A percentile compares a stretch with the other conserved stretches of the same genome.
Conservation (phyloP, 2,113 vertebrate species). For the Calypte anna region DNA sequence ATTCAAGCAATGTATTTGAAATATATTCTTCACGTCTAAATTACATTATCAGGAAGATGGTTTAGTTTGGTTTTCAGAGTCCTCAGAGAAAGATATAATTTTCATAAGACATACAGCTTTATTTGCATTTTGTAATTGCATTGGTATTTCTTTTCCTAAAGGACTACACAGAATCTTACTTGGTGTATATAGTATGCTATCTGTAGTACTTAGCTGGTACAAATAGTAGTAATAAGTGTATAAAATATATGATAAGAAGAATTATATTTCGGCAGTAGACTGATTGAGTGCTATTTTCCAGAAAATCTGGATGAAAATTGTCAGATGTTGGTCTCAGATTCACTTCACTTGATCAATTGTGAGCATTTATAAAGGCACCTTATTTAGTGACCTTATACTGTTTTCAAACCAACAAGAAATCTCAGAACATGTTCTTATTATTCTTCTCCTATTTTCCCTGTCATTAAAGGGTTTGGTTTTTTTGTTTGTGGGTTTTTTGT, state of each 20-base stretch:
- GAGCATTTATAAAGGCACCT: neutral
- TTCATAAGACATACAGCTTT: neutral
- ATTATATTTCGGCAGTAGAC: neutral
- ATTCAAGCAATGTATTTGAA: neutral
- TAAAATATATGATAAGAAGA: neutral
- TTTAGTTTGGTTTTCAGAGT: neutral
- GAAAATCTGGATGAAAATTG: neutral
- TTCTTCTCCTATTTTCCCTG: neutral
- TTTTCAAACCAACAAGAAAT: neutral
- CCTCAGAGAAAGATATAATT: neutral
- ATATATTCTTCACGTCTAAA: neutral
- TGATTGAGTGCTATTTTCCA: neutral
- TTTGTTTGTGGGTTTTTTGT: too few relatives aligned
- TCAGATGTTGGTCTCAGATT: neutral
- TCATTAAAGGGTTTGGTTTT: neutral
- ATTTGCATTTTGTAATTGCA: conserved; percentile 42
- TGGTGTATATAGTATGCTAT: too few relatives aligned
- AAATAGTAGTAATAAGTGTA: neutral
- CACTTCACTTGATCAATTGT: neutral
- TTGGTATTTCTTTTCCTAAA: neutral
- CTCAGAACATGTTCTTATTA: neutral
- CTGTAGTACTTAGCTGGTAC: neutral
- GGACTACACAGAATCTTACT: neutral
- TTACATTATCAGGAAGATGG: neutral
- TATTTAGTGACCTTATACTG: neutral